A percentile compares a stretch with the other conserved stretches of the same genome.
phyloP scores from a whole-genome alignment of 1,140 invertebrate species.

The Drosophila sulfurigaster region DNA sequence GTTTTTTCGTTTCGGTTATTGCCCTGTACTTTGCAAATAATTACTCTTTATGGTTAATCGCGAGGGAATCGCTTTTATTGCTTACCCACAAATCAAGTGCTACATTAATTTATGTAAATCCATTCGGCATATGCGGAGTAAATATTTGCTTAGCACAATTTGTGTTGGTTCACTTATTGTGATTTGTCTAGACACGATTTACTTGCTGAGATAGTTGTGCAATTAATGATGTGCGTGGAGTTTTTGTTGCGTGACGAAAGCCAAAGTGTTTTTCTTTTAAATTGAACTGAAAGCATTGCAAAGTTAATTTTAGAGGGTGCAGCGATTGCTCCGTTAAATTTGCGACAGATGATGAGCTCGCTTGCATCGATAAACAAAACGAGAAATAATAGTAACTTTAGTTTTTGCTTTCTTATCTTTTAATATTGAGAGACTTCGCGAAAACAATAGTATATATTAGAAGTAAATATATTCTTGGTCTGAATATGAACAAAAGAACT shows the following conservation, averaged over 20 bases:
- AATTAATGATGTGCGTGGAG: background rate
- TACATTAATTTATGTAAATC: slow-evolving; percentile 56
- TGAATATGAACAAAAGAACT: background rate
- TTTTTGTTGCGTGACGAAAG: background rate
- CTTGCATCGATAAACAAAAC: background rate
- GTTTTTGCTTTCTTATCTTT: no score
- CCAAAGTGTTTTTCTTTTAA: no score
- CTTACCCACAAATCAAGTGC: slow-evolving; percentile 44
- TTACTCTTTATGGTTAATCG: slow-evolving; percentile 16
- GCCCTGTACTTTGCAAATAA: slow-evolving; percentile 27
- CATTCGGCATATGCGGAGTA: background rate
- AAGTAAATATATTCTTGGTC: no score
- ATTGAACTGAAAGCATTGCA: background rate
- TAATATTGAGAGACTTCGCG: no score
- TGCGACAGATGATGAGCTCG: background rate
- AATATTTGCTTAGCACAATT: background rate
- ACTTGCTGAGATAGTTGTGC: background rate
- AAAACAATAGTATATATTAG: no score
- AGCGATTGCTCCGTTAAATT: background rate
- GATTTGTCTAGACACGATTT: slow-evolving; percentile 35
- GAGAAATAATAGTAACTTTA: no score
- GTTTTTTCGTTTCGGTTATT: background rate
- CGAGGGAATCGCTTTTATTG: slow-evolving; percentile 1
- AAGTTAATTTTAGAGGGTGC: background rate
- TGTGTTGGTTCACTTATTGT: background rate